Evolutionary conservation across 2,888 invertebrate species (phyloP).

Genomic region (Erpobdella octoculata): DNA sequence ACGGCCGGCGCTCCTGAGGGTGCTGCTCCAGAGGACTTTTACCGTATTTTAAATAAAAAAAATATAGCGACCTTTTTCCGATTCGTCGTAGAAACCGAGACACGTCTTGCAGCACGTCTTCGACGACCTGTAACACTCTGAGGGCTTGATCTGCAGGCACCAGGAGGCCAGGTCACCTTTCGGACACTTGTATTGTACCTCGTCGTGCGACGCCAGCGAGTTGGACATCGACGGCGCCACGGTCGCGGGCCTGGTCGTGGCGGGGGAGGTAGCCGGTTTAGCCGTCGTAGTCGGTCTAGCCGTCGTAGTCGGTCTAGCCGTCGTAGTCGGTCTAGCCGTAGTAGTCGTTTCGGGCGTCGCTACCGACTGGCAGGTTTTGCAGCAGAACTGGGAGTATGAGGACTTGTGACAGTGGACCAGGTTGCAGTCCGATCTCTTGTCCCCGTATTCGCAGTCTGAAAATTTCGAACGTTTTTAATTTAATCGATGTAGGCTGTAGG

Average conservation of each 20-base stretch:
- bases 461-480: background rate
- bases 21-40: no score
- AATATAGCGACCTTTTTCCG: background rate
- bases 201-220: no score
- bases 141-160: slow-evolving; percentile 17
- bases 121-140: slow-evolving; percentile 12
- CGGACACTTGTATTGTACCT: background rate
- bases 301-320: background rate
- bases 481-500: background rate
- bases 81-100: slow-evolving; percentile 11
- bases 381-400: background rate
- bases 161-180: slow-evolving; percentile 16
- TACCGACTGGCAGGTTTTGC: background rate
- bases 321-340: background rate
- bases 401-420: background rate
- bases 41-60: no score
- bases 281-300: background rate
- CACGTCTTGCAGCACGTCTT: slow-evolving; percentile 20
- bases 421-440: slow-evolving; percentile 17
- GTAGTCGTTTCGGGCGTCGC: background rate
- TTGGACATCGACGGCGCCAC: background rate
- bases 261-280: background rate
- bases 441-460: slow-evolving; percentile 24
- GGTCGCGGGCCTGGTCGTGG: background rate
- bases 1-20: no score